phyloP scores from a whole-genome alignment of 2,888 invertebrate genomes.

The Amiota mariae region DNA sequence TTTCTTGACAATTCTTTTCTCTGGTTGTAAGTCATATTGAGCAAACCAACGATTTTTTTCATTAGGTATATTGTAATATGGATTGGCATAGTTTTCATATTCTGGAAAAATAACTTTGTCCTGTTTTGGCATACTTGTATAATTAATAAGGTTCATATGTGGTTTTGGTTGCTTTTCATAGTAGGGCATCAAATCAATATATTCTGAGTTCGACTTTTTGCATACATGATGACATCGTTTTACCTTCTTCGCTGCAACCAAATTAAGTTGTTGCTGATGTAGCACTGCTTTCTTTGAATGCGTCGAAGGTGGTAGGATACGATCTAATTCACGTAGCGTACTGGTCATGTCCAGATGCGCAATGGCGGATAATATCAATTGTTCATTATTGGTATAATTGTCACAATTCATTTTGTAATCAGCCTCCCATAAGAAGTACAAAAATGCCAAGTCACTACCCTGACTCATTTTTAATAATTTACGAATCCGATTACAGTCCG shows the following conservation, averaged over 20 bases:
- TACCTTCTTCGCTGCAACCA: not conserved
- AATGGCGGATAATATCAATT: conserved; percentile 68
- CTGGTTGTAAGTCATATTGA: conserved; percentile 45
- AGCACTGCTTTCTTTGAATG: conserved; percentile 42
- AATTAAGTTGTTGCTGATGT: not conserved
- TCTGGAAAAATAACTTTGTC: conserved; percentile 23
- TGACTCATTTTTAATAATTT: conserved; percentile 60
- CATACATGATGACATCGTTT: not conserved
- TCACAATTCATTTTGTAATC: conserved; percentile 52
- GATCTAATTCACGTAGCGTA: conserved; percentile 68
- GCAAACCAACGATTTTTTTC: conserved; percentile 49
- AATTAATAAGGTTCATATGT: not conserved
- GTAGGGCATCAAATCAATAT: conserved; percentile 39
- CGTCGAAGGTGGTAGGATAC: conserved; percentile 59
- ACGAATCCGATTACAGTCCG: conserved; percentile 46
- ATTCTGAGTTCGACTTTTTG: not conserved
- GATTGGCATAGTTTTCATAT: conserved; percentile 37
- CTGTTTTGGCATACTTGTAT: not conserved
- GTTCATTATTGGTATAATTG: conserved; percentile 63
- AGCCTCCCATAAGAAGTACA: conserved; percentile 70
- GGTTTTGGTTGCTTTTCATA: conserved; percentile 41
- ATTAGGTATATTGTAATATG: conserved; percentile 34
- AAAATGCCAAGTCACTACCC: conserved; percentile 70
- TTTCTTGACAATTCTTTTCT: conserved; percentile 45
- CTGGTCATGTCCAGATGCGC: conserved; percentile 69